Percentiles rank a stretch among this genome's conserved stretches.
phyloP scores from a whole-genome alignment of 2,797 vertebrate genomes.

The Spizella passerina region DNA sequence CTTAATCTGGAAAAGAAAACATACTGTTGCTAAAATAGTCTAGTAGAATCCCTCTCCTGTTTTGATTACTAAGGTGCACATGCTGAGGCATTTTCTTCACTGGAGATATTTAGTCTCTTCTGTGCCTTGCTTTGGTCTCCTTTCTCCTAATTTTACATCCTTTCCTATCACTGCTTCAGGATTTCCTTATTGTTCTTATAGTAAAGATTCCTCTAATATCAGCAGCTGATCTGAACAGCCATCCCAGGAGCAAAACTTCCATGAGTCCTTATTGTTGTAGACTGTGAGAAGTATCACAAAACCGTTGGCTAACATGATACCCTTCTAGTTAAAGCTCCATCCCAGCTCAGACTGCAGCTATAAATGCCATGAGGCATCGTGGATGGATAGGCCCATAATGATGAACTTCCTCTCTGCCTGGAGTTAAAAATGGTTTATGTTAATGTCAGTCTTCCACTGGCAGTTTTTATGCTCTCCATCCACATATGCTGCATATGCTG shows the following conservation, averaged over 20 bases:
- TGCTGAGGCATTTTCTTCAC: not conserved
- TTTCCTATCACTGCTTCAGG: not conserved
- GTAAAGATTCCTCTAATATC: not conserved
- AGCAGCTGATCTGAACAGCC: not conserved
- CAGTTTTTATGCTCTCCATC: not conserved
- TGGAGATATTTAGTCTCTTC: not conserved
- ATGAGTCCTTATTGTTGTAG: not conserved
- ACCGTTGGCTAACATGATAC: rapidly evolving
- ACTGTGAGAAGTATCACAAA: not conserved
- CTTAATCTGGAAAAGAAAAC: not conserved
- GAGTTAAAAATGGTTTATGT: not conserved
- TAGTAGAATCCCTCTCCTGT: not conserved
- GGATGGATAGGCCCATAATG: not conserved
- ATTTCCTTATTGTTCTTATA: not conserved
- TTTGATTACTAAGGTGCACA: not conserved
- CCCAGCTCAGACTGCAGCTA: not conserved
- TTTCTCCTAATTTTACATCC: not conserved
- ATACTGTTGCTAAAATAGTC: not conserved
- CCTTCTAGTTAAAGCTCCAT: not conserved
- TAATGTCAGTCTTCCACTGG: not conserved
- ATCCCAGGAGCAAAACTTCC: not conserved
- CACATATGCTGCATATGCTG: not conserved
- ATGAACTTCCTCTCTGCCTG: not conserved
- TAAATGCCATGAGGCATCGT: not conserved
- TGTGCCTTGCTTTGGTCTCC: not conserved